Percentiles rank a stretch among this genome's conserved stretches.
These are phyloP conservation scores for Drosophila hamatofila DNA, from an alignment of 2,888 invertebrate species.

Conservation along the genomic window DNA sequence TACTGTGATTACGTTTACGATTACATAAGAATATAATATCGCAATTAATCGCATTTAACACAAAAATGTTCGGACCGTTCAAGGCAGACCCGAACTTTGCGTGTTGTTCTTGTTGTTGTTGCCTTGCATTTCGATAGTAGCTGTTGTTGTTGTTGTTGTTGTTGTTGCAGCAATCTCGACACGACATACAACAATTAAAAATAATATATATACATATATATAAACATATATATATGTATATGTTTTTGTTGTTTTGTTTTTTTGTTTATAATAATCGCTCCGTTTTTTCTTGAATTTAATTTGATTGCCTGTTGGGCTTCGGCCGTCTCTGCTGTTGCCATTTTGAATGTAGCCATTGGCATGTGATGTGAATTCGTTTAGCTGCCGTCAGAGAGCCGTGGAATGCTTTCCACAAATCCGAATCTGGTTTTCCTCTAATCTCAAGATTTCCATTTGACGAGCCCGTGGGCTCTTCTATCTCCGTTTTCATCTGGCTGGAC, in stretches of 20 bases:
- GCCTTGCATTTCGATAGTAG: conserved; percentile 47
- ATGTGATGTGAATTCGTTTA: conserved; percentile 51
- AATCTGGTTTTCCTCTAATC: conserved; percentile 3
- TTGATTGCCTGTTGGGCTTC: conserved; percentile 61
- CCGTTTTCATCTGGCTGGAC: conserved; percentile 36
- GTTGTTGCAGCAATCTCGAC: conserved; percentile 62
- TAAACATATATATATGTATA: neutral
- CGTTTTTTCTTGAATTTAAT: conserved; percentile 77
- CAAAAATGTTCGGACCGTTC: conserved; percentile 74
- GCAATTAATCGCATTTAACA: conserved; percentile 82
- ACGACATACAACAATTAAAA: conserved; percentile 75
- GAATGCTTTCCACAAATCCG: neutral
- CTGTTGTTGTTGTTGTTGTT: conserved; percentile 22
- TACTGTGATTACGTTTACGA: conserved; percentile 79
- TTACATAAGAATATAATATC: conserved; percentile 83
- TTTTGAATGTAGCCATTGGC: conserved; percentile 49
- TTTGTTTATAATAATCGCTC: conserved; percentile 67
- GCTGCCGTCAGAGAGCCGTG: neutral
- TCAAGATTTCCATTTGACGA: conserved; percentile 6
- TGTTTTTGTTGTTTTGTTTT: conserved; percentile 8
- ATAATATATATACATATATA: neutral
- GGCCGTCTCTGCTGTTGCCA: conserved; percentile 35
- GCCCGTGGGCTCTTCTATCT: conserved; percentile 3
- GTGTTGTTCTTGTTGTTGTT: conserved; percentile 67
- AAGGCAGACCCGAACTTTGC: conserved; percentile 65